Percentiles rank a stretch among this genome's conserved stretches.
Evolutionary conservation across 1,140 invertebrate genomes (phyloP).

Genomic region (Melanaphis sacchari): DNA sequence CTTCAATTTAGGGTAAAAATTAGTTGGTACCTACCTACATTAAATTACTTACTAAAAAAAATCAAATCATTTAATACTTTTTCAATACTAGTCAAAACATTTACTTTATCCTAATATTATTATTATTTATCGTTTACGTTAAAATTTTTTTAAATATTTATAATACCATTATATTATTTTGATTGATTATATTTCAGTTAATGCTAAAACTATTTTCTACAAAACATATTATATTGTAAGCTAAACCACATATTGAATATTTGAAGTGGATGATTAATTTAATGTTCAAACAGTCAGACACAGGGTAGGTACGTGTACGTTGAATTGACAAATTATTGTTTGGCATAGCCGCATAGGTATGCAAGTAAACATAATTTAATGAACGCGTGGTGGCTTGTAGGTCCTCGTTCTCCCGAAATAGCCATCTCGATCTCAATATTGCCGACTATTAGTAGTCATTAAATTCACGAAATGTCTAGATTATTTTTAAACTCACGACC

Average conservation of each 20-base stretch:
- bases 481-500: constrained; percentile 47
- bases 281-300: neutral
- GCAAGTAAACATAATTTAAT: constrained; percentile 31
- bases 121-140: neutral
- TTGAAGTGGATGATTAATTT: neutral
- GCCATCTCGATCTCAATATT: constrained; percentile 33
- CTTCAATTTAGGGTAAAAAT: too few relatives aligned
- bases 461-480: neutral
- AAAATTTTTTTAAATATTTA: neutral
- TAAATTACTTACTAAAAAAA: neutral
- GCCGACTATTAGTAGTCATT: constrained; percentile 34
- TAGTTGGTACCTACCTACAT: neutral
- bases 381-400: neutral
- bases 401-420: constrained; percentile 20
- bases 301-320: neutral
- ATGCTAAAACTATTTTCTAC: neutral
- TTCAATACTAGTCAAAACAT: neutral
- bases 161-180: neutral
- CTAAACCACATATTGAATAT: neutral
- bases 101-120: neutral
- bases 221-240: neutral
- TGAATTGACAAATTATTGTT: neutral
- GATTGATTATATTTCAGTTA: neutral
- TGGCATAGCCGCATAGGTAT: neutral
- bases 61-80: neutral